phyloP scores from a whole-genome alignment of 1,140 invertebrate species.

The Aphaenogaster rudis region DNA sequence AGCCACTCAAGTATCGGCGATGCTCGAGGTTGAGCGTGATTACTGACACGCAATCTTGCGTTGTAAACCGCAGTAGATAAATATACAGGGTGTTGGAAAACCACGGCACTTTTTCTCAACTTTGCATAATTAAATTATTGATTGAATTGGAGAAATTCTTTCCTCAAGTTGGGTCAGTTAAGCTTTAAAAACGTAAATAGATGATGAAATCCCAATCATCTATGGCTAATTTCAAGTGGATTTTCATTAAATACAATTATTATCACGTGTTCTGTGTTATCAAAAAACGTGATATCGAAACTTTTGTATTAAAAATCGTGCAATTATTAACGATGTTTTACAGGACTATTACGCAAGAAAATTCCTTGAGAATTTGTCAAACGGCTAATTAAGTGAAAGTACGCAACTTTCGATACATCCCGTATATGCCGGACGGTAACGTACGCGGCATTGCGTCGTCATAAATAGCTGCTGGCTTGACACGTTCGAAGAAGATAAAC shows the following conservation, averaged over 20 bases:
- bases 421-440: neutral
- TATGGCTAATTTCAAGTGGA: neutral
- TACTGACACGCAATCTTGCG: conserved; percentile 23
- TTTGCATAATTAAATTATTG: neutral
- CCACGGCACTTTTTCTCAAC: neutral
- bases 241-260: conserved; percentile 6
- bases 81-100: neutral
- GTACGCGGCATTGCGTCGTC: conserved; percentile 11
- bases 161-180: neutral
- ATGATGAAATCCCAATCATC: neutral
- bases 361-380: conserved; percentile 3
- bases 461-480: conserved; percentile 33
- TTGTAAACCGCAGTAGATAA: neutral
- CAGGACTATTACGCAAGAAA: neutral
- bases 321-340: neutral
- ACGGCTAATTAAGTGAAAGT: neutral
- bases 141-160: neutral
- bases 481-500: conserved; percentile 43
- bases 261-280: neutral
- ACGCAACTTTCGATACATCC: conserved; percentile 8
- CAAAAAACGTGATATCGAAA: neutral
- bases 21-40: conserved; percentile 14
- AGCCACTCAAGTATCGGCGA: conserved; percentile 7
- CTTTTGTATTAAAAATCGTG: neutral
- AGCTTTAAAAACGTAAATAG: neutral